A percentile compares a stretch with the other conserved stretches of the same genome.
Conservation (phyloP, 2,797 vertebrate species). For the Lithobates pipiens region DNA sequence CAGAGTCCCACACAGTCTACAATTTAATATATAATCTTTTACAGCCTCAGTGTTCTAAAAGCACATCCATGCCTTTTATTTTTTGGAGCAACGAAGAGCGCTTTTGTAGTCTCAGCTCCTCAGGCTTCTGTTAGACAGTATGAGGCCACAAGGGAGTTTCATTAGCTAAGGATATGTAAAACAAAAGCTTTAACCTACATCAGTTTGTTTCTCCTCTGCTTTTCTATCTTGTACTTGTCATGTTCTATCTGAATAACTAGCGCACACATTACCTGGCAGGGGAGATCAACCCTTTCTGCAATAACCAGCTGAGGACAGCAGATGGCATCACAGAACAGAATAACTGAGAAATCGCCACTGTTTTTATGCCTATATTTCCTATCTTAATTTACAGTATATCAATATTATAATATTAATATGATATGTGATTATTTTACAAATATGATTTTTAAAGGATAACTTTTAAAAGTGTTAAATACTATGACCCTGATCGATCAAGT, state of each 20-base stretch:
- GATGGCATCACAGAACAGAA: constrained; percentile 20
- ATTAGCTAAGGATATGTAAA: constrained; percentile 54
- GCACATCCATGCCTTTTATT: constrained; percentile 2
- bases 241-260: constrained; percentile 50
- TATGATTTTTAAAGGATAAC: no score
- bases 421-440: no score
- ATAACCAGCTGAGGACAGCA: constrained; percentile 16
- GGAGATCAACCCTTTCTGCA: neutral
- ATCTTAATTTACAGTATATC: no score
- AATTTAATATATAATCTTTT: constrained; percentile 17
- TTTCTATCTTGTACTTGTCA: constrained; percentile 57
- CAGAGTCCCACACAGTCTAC: neutral
- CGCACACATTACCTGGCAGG: constrained; percentile 16
- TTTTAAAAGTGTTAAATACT: no score
- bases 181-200: constrained; percentile 37
- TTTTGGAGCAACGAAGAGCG: neutral
- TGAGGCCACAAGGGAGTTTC: constrained; percentile 46
- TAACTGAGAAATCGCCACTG: neutral
- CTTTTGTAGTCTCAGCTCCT: constrained; percentile 14
- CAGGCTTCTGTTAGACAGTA: constrained; percentile 22
- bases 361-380: neutral
- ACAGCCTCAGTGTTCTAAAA: constrained; percentile 4
- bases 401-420: no score
- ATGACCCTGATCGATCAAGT: no score
- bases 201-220: constrained; percentile 42